Evolutionary conservation across 2,797 vertebrate genomes (phyloP).

Genomic region (Gymnothorax javanicus): DNA sequence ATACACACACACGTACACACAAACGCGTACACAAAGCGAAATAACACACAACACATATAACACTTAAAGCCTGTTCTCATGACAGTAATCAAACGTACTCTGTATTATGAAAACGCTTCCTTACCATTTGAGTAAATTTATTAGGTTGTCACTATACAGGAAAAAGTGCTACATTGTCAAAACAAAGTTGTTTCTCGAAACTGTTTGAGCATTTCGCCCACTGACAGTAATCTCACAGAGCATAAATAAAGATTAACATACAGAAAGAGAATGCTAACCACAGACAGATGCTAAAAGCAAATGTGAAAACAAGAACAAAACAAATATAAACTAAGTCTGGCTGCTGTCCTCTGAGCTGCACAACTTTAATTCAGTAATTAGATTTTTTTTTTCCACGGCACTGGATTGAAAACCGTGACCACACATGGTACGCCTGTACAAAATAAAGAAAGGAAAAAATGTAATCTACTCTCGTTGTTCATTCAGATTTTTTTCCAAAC

Average conservation of each 20-base stretch:
- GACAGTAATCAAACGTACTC: not conserved
- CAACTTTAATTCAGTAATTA: not conserved
- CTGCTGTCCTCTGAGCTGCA: too few species aligned
- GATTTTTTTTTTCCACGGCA: not conserved
- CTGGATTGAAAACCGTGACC: not conserved
- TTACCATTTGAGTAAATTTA: not conserved
- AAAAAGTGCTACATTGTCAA: not conserved
- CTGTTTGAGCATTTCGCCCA: not conserved
- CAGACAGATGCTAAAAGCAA: not conserved
- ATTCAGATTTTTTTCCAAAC: not conserved
- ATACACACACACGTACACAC: not conserved
- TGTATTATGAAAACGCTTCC: not conserved
- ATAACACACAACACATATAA: not conserved
- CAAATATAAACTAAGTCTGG: not conserved
- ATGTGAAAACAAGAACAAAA: not conserved
- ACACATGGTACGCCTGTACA: too few species aligned
- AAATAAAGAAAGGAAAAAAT: slow-evolving; percentile 11
- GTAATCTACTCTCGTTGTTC: not conserved
- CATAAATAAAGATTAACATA: not conserved
- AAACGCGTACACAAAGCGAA: not conserved
- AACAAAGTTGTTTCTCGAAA: not conserved
- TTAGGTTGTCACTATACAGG: not conserved
- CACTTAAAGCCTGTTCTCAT: not conserved
- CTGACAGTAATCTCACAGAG: not conserved
- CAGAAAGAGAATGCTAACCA: not conserved